phyloP scores from a whole-genome alignment of 2,797 vertebrate species.

The Eurystomus glaucurus region DNA sequence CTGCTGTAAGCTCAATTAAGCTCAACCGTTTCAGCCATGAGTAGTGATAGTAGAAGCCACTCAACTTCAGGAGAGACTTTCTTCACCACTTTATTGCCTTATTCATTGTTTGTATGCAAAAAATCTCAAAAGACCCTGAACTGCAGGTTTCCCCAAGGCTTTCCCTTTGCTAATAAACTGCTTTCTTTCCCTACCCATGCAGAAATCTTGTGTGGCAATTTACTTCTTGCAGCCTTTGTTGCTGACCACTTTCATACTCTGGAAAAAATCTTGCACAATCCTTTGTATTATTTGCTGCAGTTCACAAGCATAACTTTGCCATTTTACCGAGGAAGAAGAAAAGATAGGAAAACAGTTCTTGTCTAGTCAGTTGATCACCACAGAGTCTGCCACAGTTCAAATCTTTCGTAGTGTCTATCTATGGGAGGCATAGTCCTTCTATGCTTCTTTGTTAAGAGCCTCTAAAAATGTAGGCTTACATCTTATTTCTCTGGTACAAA shows the following conservation, averaged over 20 bases:
- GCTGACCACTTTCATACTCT: neutral
- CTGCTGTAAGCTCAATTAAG: neutral
- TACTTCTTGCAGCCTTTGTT: neutral
- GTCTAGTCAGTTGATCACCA: neutral
- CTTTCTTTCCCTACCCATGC: neutral
- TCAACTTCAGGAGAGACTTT: neutral
- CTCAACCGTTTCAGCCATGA: neutral
- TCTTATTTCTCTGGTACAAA: neutral
- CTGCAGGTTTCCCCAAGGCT: neutral
- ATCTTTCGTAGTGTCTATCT: neutral
- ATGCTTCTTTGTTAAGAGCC: neutral
- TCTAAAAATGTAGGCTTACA: neutral
- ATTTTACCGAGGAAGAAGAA: neutral
- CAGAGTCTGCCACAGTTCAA: neutral
- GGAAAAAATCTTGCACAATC: neutral
- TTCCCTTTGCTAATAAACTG: neutral
- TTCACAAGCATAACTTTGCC: neutral
- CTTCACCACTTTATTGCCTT: neutral
- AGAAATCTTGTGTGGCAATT: neutral
- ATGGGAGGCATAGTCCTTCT: neutral
- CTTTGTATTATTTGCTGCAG: neutral
- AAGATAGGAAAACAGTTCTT: neutral
- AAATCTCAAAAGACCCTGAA: neutral
- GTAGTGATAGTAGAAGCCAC: neutral
- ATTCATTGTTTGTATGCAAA: neutral